A percentile compares a stretch with the other conserved stretches of the same genome.
phyloP scores from a whole-genome alignment of 2,888 invertebrate species.

The Eupithecia centaureata region DNA sequence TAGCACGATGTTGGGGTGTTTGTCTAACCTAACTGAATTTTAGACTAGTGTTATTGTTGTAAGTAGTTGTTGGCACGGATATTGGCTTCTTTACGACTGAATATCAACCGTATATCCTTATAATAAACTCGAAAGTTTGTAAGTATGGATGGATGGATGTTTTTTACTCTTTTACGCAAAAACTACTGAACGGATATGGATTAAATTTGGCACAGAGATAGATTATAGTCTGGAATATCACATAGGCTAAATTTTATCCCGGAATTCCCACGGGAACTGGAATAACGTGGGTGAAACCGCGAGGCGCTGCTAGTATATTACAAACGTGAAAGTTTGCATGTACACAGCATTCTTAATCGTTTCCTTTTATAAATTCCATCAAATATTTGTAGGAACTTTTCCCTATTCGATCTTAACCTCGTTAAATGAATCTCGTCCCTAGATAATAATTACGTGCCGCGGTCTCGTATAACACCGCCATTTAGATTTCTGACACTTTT shows the following conservation, averaged over 20 bases:
- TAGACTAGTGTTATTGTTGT: not conserved
- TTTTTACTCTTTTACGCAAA: too few relatives aligned
- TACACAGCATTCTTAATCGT: not conserved
- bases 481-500: conserved; percentile 48
- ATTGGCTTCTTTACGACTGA: not conserved
- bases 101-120: not conserved
- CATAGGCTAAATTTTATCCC: too few relatives aligned
- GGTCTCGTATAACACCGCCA: conserved; percentile 25
- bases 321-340: too few relatives aligned
- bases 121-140: too few relatives aligned
- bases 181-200: too few relatives aligned
- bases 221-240: too few relatives aligned
- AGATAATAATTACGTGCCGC: conserved; percentile 26
- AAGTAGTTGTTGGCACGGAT: not conserved
- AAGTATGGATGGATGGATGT: too few relatives aligned
- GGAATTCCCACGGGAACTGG: too few relatives aligned
- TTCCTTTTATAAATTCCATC: not conserved
- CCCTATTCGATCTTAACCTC: conserved; percentile 8
- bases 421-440: conserved; percentile 11
- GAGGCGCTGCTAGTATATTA: too few relatives aligned
- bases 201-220: too few relatives aligned
- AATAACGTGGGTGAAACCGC: too few relatives aligned
- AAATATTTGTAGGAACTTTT: not conserved
- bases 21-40: not conserved
- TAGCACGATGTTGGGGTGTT: not conserved